These are phyloP conservation scores for Callionymus lyra DNA, from an alignment of 2,113 vertebrate species.

Conservation along the genomic window DNA sequence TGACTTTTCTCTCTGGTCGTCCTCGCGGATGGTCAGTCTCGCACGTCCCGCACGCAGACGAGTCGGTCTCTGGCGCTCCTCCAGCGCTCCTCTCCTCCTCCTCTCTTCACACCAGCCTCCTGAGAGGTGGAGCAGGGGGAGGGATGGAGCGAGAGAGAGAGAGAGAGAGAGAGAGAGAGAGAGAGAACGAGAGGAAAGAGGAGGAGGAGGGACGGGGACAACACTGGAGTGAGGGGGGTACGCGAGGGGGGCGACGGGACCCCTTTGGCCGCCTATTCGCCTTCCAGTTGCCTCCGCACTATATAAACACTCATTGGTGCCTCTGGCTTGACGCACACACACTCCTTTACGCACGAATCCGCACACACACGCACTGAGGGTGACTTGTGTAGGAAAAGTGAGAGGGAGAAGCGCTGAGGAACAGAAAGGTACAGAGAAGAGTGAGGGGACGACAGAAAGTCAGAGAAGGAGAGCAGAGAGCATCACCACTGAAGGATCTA, in stretches of 20 bases:
- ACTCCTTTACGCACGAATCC: constrained; percentile 11
- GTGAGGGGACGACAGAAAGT: constrained; percentile 43
- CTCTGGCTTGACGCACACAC: constrained; percentile 60
- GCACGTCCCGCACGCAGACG: constrained; percentile 39
- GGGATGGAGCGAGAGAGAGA: neutral
- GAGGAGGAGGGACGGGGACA: constrained; percentile 15
- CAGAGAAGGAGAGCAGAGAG: constrained; percentile 27
- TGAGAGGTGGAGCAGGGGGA: constrained; percentile 10
- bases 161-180: neutral
- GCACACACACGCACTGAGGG: constrained; percentile 52
- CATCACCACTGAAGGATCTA: too few relatives aligned
- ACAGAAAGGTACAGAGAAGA: constrained; percentile 49
- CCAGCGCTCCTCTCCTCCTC: constrained; percentile 46
- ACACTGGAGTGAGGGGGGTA: constrained; percentile 42
- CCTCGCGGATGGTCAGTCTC: too few relatives aligned
- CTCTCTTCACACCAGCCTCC: constrained; percentile 48
- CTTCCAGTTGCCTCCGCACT: constrained; percentile 71
- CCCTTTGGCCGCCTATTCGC: constrained; percentile 51
- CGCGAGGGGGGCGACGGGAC: constrained; percentile 43
- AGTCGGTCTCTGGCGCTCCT: constrained; percentile 9
- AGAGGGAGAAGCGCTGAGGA: constrained; percentile 29
- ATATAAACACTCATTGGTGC: constrained; percentile 87
- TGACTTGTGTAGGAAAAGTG: constrained; percentile 50
- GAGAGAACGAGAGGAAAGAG: neutral
- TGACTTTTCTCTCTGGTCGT: too few relatives aligned